Percentiles rank a stretch among this genome's conserved stretches.
phyloP scores from a whole-genome alignment of 2,888 invertebrate genomes.

The Gymnosoma rotundatum region DNA sequence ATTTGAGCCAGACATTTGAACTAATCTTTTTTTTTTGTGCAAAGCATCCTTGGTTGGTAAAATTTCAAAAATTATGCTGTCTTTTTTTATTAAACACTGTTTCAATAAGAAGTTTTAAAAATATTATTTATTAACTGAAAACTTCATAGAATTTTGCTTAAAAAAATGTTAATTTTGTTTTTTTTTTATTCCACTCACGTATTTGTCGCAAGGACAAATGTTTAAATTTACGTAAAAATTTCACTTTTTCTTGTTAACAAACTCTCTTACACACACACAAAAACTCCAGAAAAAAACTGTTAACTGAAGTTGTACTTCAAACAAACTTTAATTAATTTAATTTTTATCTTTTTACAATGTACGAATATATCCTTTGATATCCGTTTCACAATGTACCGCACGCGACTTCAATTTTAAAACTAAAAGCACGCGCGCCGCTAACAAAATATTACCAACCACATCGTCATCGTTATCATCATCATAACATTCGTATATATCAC shows the following conservation, averaged over 20 bases:
- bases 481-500: conserved; percentile 47
- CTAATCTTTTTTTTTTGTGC: conserved; percentile 5
- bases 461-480: conserved; percentile 24
- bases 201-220: conserved; percentile 62
- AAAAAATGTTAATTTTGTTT: conserved; percentile 24
- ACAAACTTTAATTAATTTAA: conserved; percentile 38
- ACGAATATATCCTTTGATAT: neutral
- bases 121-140: neutral
- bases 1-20: conserved; percentile 48
- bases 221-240: conserved; percentile 25
- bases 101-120: neutral
- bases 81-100: neutral
- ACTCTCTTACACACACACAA: neutral
- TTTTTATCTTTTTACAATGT: conserved; percentile 7
- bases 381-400: conserved; percentile 55
- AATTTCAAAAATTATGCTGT: neutral
- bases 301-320: conserved; percentile 15
- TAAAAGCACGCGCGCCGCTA: conserved; percentile 65
- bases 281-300: neutral
- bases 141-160: conserved; percentile 22
- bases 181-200: conserved; percentile 61
- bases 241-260: conserved; percentile 48
- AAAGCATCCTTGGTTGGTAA: conserved; percentile 22
- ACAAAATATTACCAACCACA: conserved; percentile 28
- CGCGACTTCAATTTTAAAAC: conserved; percentile 66